Evolutionary conservation across 1,140 invertebrate genomes (phyloP), one percentile per base, ranked within the genome.

Genomic region (Orussus abietinus): DNA sequence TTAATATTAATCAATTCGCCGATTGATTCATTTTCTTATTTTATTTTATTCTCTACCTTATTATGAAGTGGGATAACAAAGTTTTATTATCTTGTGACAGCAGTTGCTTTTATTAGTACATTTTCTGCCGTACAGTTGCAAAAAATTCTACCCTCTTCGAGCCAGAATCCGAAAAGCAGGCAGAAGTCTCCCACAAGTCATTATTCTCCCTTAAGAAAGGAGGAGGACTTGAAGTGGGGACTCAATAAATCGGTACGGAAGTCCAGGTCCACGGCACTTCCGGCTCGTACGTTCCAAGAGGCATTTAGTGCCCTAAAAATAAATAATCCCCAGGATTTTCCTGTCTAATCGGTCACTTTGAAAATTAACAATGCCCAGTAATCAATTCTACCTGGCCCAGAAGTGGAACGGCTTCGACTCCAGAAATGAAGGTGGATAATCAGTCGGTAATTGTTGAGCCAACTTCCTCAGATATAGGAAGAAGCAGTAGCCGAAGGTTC

Each of bases 161-260:
- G 22, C 12, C 42, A 49, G 12, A 19, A 18, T 11, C 34, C 36
- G 4, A 45, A 35, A 29, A 30, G 15, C 17, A 35, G 42, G 33
- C 47, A 38, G 7, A 49, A 49, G 34, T 49, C 47, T 10, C 41
- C 41, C 4, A 9, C 34, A 13, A 43, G 21, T 36, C 31, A 42
- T 5, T 42, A 44, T 13, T 12, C 32, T 1, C 28, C 30, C 17
- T 20, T 17, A 36, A 11, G 10, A 7, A 36, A 5, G 21, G 34
- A 36, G 2, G 34, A 7, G 3, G 11, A 28, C 32, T n/a, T 17
- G 21, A 30, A 28, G 19, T 34, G 19, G 42, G 14, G 12, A 30
- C 3, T 26, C 22, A 11, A 34, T 29, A 10, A 44, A 31, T 26
- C 32, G 11, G 15, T 49, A 9, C 15, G 42, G 37, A 49, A 49